phyloP scores from a whole-genome alignment of 2,113 vertebrate species.

The Daboia siamensis region DNA sequence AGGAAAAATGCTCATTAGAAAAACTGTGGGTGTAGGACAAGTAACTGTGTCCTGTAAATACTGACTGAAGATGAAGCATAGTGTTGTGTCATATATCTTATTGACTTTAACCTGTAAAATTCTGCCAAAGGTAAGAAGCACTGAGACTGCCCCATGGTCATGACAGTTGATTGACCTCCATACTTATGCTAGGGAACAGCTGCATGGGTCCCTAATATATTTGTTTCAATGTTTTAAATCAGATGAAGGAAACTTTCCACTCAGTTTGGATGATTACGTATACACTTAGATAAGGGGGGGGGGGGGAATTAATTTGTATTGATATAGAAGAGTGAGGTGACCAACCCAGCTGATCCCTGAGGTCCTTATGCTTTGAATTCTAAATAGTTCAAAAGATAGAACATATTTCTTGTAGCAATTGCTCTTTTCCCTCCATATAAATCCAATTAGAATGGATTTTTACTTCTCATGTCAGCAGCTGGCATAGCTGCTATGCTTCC shows the following conservation, averaged over 20 bases:
- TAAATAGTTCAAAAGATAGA: background rate
- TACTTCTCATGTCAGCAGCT: background rate
- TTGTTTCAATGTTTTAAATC: background rate
- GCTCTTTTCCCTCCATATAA: background rate
- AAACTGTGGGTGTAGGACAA: background rate
- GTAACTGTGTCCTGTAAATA: background rate
- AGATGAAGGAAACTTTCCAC: background rate
- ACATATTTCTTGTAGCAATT: background rate
- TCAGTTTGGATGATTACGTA: background rate
- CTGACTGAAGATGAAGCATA: background rate
- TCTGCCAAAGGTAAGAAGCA: background rate
- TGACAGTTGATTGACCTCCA: background rate
- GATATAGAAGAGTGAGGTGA: background rate
- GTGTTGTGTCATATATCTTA: background rate
- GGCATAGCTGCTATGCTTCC: background rate
- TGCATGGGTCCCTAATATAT: background rate
- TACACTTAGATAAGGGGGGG: background rate
- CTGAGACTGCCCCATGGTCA: background rate
- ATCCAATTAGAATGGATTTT: background rate
- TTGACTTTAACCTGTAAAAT: background rate
- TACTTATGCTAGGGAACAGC: background rate
- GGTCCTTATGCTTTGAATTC: background rate
- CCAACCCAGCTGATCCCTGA: accelerated
- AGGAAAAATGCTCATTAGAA: too few species aligned
- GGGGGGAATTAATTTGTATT: background rate